A percentile compares a stretch with the other conserved stretches of the same genome.
phyloP scores from a whole-genome alignment of 1,140 invertebrate species.

The Drosophila virilis region DNA sequence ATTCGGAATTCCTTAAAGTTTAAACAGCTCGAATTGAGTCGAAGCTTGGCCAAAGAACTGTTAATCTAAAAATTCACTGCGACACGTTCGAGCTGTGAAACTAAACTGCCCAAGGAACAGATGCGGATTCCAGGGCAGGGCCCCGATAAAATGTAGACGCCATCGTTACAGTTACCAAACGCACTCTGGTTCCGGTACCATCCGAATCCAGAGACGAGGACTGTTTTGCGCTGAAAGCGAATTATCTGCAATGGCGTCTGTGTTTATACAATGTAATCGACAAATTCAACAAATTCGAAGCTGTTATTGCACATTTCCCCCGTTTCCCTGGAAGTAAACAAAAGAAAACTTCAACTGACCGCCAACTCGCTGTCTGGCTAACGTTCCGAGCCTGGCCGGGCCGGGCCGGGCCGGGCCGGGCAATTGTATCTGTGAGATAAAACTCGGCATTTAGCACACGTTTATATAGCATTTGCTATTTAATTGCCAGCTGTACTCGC shows the following conservation, averaged over 20 bases:
- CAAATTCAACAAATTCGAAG: slow-evolving; percentile 55
- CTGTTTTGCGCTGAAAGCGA: slow-evolving; percentile 49
- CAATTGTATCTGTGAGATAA: slow-evolving; percentile 48
- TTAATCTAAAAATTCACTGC: slow-evolving; percentile 3
- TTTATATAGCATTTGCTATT: slow-evolving; percentile 53
- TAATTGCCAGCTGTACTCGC: slow-evolving; percentile 63
- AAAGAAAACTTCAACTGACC: slow-evolving; percentile 10
- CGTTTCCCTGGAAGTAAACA: slow-evolving; percentile 57
- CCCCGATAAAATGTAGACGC: background rate
- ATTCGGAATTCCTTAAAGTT: background rate
- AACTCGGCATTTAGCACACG: background rate
- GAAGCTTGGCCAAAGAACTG: background rate
- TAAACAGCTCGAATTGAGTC: background rate
- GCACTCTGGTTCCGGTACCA: slow-evolving; percentile 25
- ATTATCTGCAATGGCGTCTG: slow-evolving; percentile 63
- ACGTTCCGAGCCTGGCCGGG: background rate
- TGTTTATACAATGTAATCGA: slow-evolving; percentile 76
- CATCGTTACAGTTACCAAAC: slow-evolving; percentile 1
- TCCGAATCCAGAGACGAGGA: slow-evolving; percentile 37
- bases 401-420: background rate
- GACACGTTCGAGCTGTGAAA: slow-evolving; percentile 21
- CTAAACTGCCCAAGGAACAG: slow-evolving; percentile 9
- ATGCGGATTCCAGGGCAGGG: background rate
- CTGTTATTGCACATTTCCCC: slow-evolving; percentile 60
- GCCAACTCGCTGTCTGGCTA: background rate